Percentiles rank a stretch among this genome's conserved stretches.
Evolutionary conservation across 2,888 invertebrate species (phyloP).

Genomic region (Periphyllus acericola): DNA sequence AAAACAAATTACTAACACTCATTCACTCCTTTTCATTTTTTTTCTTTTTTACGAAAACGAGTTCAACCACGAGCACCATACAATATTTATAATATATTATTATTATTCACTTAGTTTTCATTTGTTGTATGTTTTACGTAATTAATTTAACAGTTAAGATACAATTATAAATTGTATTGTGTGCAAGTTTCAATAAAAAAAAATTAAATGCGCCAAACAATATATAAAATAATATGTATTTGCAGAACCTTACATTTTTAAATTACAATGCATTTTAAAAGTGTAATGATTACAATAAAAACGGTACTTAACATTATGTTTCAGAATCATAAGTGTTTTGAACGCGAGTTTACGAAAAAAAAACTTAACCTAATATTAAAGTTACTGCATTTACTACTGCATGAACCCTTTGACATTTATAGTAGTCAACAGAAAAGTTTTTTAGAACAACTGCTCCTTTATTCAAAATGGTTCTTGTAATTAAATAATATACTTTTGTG

Average conservation of each 20-base stretch:
- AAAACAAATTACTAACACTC: not conserved
- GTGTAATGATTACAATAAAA: not conserved
- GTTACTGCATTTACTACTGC: not conserved
- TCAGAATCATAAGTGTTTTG: conserved; percentile 16
- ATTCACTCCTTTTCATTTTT: not conserved
- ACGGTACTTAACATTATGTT: conserved; percentile 9
- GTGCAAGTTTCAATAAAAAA: not conserved
- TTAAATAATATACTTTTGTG: conserved; percentile 28
- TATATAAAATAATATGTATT: not conserved
- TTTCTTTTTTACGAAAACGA: not conserved
- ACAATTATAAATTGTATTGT: not conserved
- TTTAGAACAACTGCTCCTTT: not conserved
- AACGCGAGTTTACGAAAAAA: conserved; percentile 4
- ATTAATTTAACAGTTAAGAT: not conserved
- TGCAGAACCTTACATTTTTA: not conserved
- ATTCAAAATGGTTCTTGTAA: conserved; percentile 5
- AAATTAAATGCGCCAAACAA: not conserved
- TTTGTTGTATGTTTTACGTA: not conserved
- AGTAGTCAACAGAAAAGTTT: conserved; percentile 12
- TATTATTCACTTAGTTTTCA: not conserved
- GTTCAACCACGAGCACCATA: too few species aligned
- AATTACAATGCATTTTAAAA: not conserved
- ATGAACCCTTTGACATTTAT: conserved; percentile 34
- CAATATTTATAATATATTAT: too few species aligned
- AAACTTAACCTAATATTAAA: conserved; percentile 43